Evolutionary conservation across 2,888 invertebrate genomes (phyloP).

Genomic region (Stenchaetothrips biformis): DNA sequence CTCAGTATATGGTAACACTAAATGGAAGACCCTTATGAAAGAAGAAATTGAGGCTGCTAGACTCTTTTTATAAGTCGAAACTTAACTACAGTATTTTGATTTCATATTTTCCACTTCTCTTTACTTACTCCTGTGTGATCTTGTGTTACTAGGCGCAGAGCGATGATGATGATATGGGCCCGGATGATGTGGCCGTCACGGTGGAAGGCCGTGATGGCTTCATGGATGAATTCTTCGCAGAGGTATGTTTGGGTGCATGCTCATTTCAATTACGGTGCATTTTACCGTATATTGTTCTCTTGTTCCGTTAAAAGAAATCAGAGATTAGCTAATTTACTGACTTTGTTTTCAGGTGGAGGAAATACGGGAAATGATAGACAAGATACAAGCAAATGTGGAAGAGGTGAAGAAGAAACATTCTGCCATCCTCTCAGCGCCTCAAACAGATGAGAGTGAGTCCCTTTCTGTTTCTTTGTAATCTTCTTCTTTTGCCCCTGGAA

Average conservation of each 20-base stretch:
- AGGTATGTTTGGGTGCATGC: conserved; percentile 59
- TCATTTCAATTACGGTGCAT: conserved; percentile 22
- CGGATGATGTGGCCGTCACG: conserved; percentile 92
- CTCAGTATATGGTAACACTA: no score
- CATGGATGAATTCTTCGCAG: conserved; percentile 99
- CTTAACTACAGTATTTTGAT: neutral
- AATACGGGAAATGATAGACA: conserved; percentile 99
- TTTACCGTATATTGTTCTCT: conserved; percentile 17
- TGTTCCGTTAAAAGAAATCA: conserved; percentile 8
- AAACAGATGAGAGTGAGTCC: conserved; percentile 95
- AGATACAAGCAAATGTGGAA: conserved; percentile 98
- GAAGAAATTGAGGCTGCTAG: neutral
- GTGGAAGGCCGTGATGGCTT: conserved; percentile 89
- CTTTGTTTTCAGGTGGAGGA: conserved; percentile 81
- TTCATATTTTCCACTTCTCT: neutral
- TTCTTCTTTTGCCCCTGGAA: neutral
- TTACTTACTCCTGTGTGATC: conserved; percentile 34
- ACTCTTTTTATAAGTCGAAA: no score
- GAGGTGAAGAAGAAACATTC: conserved; percentile 99
- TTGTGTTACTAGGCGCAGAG: conserved; percentile 79
- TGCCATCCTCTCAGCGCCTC: conserved; percentile 96
- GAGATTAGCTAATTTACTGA: neutral
- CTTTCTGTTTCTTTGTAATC: conserved; percentile 30
- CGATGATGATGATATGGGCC: conserved; percentile 93
- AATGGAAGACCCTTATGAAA: neutral